Base-by-base conservation (phyloP, 2,797 vertebrate genomes). In the Pipistrellus pipistrellus region DNA sequence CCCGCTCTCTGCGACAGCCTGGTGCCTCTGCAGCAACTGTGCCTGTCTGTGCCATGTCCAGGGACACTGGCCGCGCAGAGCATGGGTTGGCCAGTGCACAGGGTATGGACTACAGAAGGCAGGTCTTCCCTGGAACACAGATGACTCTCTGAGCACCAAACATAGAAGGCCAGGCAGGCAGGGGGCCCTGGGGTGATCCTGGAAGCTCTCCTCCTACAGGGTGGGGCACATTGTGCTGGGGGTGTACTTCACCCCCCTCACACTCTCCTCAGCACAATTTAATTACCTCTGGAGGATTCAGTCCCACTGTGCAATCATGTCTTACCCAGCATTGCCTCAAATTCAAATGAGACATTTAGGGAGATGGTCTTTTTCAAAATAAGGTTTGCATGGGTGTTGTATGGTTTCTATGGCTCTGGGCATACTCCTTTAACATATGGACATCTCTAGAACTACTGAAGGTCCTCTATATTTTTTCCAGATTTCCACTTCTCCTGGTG, bases 211-310 rank as follows among this genome's bases (percentile, higher is more conserved):
- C 20, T 30, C 30, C 30, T 4, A 35, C 8, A 1, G 8, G 3
- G 25, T 3, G 1, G 21, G 4, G 2, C 6, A 27, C 30, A 1
- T 9, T 3, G 44, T 3, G 8, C 27, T 13, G 23, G 13, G 3
- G 7, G 1, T 17, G 10, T 44, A 44, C 44, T 44, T 44, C 2
- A 44, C 2, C 12, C 15, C 68, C 15, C 25, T 32, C 44, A 23
- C 17, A 18, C 57, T 17, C 21, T 18, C 18, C 35, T 25, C 9
- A 15, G 23, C 8, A n/a, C 41, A 11, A 27, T 15, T 23, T 17
- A 8, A 20, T 30, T 8, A 9, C 9, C 35, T 66, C 17, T 6
- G 59, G n/a, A 14, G 0, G 0, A 2, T 12, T n/a, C 8, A 2
- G 14, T 15, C 6, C 0, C 38, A 27, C 5, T 30, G 8, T 32